Evolutionary conservation across 1,140 invertebrate species (phyloP).

Genomic region (Drosophila elegans): DNA sequence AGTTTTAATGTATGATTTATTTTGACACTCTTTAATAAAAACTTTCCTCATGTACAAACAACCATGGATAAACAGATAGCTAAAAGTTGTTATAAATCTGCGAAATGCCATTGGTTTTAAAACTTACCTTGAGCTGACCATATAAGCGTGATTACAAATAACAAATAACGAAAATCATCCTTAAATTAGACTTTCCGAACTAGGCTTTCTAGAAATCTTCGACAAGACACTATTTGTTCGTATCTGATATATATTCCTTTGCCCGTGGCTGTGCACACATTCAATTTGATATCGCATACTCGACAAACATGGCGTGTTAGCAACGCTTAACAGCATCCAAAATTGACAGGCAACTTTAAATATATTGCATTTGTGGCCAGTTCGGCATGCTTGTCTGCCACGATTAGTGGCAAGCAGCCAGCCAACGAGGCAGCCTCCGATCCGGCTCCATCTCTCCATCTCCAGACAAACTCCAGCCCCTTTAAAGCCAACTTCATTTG

Average conservation of each 20-base stretch:
- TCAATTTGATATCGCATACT: slow-evolving; percentile 50
- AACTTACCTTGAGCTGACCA: too few species aligned
- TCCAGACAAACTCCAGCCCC: slow-evolving; percentile 27
- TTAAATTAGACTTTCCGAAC: neutral
- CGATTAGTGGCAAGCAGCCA: slow-evolving; percentile 62
- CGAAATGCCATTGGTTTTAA: too few species aligned
- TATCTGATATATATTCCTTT: slow-evolving; percentile 2
- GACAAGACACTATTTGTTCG: neutral
- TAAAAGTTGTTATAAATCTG: too few species aligned
- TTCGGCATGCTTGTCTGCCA: slow-evolving; percentile 66
- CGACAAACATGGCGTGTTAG: slow-evolving; percentile 53
- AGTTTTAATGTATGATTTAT: too few species aligned
- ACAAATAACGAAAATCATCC: neutral
- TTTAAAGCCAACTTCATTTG: slow-evolving; percentile 68
- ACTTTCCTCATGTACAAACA: too few species aligned
- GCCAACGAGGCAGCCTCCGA: slow-evolving; percentile 26
- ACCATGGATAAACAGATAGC: too few species aligned
- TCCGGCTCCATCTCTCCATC: slow-evolving; percentile 15
- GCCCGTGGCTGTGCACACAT: slow-evolving; percentile 2
- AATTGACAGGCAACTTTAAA: slow-evolving; percentile 61
- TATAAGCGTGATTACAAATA: too few species aligned
- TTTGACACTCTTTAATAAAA: too few species aligned
- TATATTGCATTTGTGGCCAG: slow-evolving; percentile 61
- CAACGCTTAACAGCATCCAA: slow-evolving; percentile 60
- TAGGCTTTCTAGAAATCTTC: neutral